Base-by-base conservation (phyloP, 2,888 invertebrate genomes). In the Acronicta alni region DNA sequence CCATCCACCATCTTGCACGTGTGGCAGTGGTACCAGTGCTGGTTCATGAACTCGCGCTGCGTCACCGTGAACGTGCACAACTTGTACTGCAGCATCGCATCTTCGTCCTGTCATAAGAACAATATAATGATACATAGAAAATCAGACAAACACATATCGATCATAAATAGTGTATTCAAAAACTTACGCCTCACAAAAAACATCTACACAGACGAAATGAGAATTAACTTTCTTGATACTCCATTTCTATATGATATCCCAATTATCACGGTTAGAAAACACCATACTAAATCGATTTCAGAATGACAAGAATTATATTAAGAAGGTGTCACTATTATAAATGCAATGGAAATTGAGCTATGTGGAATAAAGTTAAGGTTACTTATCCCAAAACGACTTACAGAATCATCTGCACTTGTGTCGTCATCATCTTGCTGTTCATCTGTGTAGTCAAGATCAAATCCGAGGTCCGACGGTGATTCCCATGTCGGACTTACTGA, bases 11-110 rank as follows among this genome's bases (percentile, higher is more conserved):
- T 99, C 88, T 97, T 97, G 90, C 99, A 99, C 0, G 99, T 99
- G 92, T 99, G 99, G 87, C 99, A 99, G 91, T 99, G 99, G 93
- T 99, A 99, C 99, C 99, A 98, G 87, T 98, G 98, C 85, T 98
- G 99, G 91, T 98, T 99, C 98, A 99, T 99, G 87, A 99, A 99
- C 89, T 99, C 99, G 83, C 98, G 98, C 86, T 99, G 98, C 0
- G 99, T 99, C 54, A 99, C 96, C 7, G 99, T 99, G 92, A 98
- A 99, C 0, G 99, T 99, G 90, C 99, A 99, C 14, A 99, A 94
- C 88, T 99, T 98, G 88, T 97, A 97, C 85, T 97, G 97, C 6
- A 98, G 94, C 94, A 93, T 93, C 2, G 97, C 97, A 87, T 98
- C 98, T 87, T 98, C 98, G 86, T 98, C 98, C 95, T 96, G 78